phyloP scores from a whole-genome alignment of 2,113 vertebrate genomes.

The Oreocharis arfaki region DNA sequence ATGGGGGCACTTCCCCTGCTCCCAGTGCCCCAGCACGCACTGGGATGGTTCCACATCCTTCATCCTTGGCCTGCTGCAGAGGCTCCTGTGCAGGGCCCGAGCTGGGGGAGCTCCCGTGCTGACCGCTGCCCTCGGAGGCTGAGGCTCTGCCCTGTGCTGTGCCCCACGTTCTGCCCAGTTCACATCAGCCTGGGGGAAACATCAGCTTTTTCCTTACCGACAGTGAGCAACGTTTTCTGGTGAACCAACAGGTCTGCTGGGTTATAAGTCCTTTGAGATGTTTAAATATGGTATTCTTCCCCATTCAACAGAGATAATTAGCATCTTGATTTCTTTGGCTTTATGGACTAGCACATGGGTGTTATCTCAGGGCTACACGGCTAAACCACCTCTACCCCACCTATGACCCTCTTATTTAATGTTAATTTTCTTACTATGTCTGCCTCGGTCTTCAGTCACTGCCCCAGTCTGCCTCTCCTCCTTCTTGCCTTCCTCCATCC shows the following conservation, averaged over 20 bases:
- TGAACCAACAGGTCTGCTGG: background rate
- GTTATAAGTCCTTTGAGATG: background rate
- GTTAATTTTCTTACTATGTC: background rate
- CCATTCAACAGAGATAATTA: background rate
- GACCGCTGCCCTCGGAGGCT: background rate
- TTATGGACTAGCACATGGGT: rapidly evolving
- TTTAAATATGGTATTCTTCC: background rate
- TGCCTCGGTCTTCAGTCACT: background rate
- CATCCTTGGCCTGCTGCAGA: background rate
- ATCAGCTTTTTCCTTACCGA: background rate
- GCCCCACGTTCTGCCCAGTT: background rate
- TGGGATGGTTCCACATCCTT: background rate
- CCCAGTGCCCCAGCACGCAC: rapidly evolving
- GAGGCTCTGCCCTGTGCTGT: background rate
- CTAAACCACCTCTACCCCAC: background rate
- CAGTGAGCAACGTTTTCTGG: background rate
- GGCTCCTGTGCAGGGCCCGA: background rate
- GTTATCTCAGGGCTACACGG: background rate
- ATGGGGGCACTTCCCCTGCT: background rate
- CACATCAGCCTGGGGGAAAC: background rate
- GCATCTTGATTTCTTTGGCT: background rate
- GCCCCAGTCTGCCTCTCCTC: background rate
- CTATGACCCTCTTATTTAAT: background rate
- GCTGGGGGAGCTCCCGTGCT: background rate
- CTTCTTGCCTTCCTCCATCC: background rate